These are phyloP conservation scores for Oncorhynchus tshawytscha DNA, from an alignment of 2,113 vertebrate species.

Conservation along the genomic window DNA sequence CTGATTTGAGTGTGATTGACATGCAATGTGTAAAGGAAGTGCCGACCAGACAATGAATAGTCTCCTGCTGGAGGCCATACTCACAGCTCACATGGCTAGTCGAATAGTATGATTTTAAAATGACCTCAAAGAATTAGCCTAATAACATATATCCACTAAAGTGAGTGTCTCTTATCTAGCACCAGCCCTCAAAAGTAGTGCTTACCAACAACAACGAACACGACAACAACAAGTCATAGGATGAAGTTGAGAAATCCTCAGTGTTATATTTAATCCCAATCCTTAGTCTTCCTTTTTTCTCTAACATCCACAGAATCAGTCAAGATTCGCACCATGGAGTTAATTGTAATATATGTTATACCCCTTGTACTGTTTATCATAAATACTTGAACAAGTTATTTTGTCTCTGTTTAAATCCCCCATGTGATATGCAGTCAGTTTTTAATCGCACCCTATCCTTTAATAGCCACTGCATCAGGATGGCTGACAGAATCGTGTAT, in stretches of 20 bases:
- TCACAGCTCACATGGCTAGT: conserved; percentile 10
- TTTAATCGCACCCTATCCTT: conserved; percentile 30
- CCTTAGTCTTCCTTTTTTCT: conserved; percentile 16
- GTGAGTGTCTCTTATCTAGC: neutral
- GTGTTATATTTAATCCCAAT: conserved; percentile 37
- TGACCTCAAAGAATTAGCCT: no score
- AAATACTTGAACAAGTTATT: conserved; percentile 52
- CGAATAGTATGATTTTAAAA: neutral
- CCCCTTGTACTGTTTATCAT: conserved; percentile 34
- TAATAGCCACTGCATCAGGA: conserved; percentile 31
- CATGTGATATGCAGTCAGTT: neutral
- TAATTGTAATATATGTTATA: conserved; percentile 27
- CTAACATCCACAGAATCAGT: conserved; percentile 24
- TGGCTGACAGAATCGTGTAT: conserved; percentile 24
- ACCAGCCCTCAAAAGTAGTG: neutral
- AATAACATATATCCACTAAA: neutral
- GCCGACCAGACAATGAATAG: conserved; percentile 52
- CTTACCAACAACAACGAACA: no score
- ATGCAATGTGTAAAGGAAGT: conserved; percentile 25
- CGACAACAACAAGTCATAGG: neutral
- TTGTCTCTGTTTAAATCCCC: conserved; percentile 18
- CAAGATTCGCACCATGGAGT: conserved; percentile 1
- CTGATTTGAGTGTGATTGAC: conserved; percentile 29
- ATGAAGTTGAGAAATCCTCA: conserved; percentile 26
- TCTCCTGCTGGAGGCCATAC: conserved; percentile 40